Evolutionary conservation across 92 coral and sea anemone genomes (phyloP).

Genomic region (Epizoanthus stellaris): DNA sequence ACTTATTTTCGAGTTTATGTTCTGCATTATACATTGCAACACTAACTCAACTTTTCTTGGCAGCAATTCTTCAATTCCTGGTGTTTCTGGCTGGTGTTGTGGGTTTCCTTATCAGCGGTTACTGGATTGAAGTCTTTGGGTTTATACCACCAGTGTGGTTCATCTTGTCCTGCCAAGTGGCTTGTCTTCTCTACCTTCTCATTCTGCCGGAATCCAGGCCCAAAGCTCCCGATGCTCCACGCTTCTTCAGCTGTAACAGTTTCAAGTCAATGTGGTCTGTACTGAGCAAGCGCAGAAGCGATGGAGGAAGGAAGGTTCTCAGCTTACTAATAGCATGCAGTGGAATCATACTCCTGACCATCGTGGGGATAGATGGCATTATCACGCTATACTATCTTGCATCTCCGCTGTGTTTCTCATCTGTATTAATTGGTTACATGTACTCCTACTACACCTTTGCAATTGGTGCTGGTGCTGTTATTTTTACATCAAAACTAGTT

Average conservation of each 20-base stretch:
- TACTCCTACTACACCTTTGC: not conserved
- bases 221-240: conserved; percentile 1
- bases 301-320: conserved; percentile 7
- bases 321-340: conserved; percentile 13
- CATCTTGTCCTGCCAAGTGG: conserved; percentile 40
- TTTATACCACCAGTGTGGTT: conserved; percentile 51
- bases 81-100: conserved; percentile 43
- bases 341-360: conserved; percentile 19
- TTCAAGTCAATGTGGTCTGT: conserved; percentile 33
- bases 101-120: conserved; percentile 49
- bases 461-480: conserved; percentile 6
- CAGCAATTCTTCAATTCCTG: conserved; percentile 19
- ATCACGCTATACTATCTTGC: conserved; percentile 48
- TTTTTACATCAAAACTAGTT: not conserved
- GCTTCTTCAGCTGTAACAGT: conserved; percentile 25
- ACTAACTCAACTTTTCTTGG: not conserved
- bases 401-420: conserved; percentile 44
- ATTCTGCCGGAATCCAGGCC: conserved; percentile 49
- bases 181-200: conserved; percentile 37
- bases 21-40: not conserved
- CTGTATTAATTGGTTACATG: conserved; percentile 47
- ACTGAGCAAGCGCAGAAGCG: not conserved
- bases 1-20: not conserved
- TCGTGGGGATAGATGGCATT: conserved; percentile 36
- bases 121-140: conserved; percentile 47